phyloP scores from a whole-genome alignment of 2,888 invertebrate genomes.

The Scaptomyza reducta region DNA sequence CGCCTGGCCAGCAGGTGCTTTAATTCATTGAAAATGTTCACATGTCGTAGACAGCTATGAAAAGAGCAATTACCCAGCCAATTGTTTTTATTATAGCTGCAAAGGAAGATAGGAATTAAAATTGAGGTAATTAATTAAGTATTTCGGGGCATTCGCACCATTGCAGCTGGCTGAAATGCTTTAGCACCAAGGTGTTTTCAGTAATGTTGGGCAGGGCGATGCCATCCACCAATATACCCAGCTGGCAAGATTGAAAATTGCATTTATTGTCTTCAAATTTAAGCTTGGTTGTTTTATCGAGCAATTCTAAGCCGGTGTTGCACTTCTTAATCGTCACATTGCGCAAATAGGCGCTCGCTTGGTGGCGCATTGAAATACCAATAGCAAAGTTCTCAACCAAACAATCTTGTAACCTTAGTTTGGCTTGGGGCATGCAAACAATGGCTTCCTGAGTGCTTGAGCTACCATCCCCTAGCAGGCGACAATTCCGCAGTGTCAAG shows the following conservation, averaged over 20 bases:
- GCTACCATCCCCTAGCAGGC: constrained; percentile 85
- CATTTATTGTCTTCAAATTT: constrained; percentile 84
- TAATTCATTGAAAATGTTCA: constrained; percentile 52
- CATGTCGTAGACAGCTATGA: constrained; percentile 48
- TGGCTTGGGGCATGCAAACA: constrained; percentile 83
- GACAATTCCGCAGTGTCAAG: constrained; percentile 85
- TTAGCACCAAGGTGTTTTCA: constrained; percentile 45
- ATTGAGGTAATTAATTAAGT: background rate
- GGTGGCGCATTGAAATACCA: constrained; percentile 84
- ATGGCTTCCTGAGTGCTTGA: constrained; percentile 86
- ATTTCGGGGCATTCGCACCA: constrained; percentile 25
- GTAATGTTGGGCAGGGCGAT: constrained; percentile 62
- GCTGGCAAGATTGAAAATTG: constrained; percentile 83
- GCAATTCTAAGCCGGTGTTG: constrained; percentile 62
- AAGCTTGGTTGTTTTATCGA: constrained; percentile 80
- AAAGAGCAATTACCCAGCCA: constrained; percentile 59
- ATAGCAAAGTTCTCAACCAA: constrained; percentile 85
- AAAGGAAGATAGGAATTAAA: constrained; percentile 2
- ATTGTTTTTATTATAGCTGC: constrained; percentile 55
- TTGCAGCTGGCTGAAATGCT: constrained; percentile 53
- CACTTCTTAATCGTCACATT: constrained; percentile 53
- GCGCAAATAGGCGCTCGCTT: constrained; percentile 36
- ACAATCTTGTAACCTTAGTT: constrained; percentile 85
- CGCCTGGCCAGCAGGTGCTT: constrained; percentile 55
- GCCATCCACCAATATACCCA: constrained; percentile 86